These are phyloP conservation scores for Sweltsa coloradensis DNA, from an alignment of 1,140 invertebrate genomes.

Conservation along the genomic window DNA sequence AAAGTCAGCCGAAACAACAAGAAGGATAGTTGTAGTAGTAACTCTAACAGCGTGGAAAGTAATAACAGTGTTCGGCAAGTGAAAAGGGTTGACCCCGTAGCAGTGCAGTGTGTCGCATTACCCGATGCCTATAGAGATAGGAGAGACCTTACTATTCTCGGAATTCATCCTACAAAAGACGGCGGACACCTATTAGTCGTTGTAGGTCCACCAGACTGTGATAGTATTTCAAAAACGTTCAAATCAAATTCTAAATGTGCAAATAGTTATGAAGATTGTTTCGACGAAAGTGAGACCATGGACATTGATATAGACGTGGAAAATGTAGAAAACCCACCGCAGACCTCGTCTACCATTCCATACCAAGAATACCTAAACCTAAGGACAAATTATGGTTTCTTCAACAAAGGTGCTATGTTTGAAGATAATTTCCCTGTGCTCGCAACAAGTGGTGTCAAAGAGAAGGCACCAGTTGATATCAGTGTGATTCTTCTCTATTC, in stretches of 20 bases:
- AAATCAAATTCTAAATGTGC: background rate
- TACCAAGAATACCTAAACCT: background rate
- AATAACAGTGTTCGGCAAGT: constrained; percentile 3
- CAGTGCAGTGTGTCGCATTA: constrained; percentile 25
- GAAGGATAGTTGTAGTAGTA: constrained; percentile 5
- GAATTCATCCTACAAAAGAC: constrained; percentile 47
- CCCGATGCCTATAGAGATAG: constrained; percentile 26
- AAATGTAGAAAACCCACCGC: constrained; percentile 15
- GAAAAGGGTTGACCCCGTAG: constrained; percentile 23
- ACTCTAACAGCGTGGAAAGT: background rate
- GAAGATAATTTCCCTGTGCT: background rate
- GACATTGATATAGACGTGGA: constrained; percentile 36
- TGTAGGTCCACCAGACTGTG: constrained; percentile 30
- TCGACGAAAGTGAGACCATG: constrained; percentile 21
- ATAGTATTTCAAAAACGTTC: background rate
- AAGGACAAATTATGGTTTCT: background rate
- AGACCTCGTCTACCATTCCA: background rate
- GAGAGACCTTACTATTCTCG: constrained; percentile 35
- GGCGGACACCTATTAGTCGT: constrained; percentile 49
- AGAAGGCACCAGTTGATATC: constrained; percentile 14
- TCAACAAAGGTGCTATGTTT: background rate
- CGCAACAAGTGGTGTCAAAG: background rate
- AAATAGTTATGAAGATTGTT: background rate
- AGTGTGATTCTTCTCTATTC: constrained; percentile 41
- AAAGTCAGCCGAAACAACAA: constrained; percentile 6